Evolutionary conservation across 1,140 invertebrate genomes (phyloP).

Genomic region (Panagrolaimus sp.): DNA sequence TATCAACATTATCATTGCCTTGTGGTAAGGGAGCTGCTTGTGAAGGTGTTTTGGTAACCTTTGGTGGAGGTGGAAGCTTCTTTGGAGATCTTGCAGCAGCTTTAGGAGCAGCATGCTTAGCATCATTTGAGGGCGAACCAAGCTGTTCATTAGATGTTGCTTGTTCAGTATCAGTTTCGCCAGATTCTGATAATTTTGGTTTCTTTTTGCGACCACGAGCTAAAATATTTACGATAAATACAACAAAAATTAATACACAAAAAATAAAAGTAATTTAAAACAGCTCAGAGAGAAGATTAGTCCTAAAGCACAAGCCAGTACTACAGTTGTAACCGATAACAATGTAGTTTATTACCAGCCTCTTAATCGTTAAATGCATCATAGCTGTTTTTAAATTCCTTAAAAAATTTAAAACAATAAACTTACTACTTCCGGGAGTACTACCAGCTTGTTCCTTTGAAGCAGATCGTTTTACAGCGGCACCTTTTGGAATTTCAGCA

Average conservation of each 20-base stretch:
- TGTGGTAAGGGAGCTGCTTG: too few relatives aligned
- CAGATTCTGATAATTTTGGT: not conserved
- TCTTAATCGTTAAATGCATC: not conserved
- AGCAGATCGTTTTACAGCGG: not conserved
- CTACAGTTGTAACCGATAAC: not conserved
- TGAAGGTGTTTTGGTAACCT: not conserved
- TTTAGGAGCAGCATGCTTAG: not conserved
- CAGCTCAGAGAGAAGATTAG: constrained; percentile 14
- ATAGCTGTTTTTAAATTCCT: not conserved
- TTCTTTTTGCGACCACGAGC: not conserved
- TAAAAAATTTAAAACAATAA: not conserved
- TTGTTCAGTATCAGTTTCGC: not conserved
- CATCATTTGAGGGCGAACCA: not conserved
- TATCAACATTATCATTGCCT: too few relatives aligned
- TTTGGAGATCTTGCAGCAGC: not conserved
- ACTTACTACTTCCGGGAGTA: not conserved
- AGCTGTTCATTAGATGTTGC: not conserved
- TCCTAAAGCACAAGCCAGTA: not conserved
- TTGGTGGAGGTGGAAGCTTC: not conserved
- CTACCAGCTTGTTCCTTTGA: not conserved
- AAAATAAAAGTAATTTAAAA: not conserved
- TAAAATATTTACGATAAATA: not conserved
- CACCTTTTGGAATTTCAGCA: too few relatives aligned
- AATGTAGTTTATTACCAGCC: not conserved
- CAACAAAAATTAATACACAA: too few relatives aligned